phyloP scores from a whole-genome alignment of 2,888 invertebrate genomes.

The Andrena haemorrhoa region DNA sequence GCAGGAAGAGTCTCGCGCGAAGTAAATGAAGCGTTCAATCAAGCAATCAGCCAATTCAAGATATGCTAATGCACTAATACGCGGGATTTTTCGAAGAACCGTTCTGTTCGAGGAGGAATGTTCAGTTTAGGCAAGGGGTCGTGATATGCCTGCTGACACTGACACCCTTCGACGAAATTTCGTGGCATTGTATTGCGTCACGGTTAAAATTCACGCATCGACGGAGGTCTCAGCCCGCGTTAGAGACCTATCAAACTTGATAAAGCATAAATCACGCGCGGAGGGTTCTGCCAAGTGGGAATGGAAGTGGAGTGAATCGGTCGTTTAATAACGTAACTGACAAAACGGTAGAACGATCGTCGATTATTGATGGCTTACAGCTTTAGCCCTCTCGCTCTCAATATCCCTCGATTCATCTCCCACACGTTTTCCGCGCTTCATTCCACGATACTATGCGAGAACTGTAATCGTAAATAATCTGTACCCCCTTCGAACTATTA shows the following conservation, averaged over 20 bases:
- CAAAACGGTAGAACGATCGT: constrained; percentile 56
- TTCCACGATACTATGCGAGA: not conserved
- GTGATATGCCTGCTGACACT: not conserved
- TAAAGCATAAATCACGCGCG: constrained; percentile 68
- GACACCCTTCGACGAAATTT: constrained; percentile 8
- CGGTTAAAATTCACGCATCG: constrained; percentile 60
- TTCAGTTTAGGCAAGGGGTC: not conserved
- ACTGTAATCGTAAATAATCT: too few species aligned
- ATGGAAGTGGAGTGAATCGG: constrained; percentile 68
- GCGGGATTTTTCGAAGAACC: not conserved
- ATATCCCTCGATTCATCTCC: not conserved
- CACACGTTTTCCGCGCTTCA: not conserved
- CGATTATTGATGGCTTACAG: constrained; percentile 45
- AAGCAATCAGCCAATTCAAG: not conserved
- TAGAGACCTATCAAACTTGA: constrained; percentile 70
- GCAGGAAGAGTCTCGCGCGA: not conserved
- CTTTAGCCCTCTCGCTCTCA: not conserved
- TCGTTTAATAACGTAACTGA: constrained; percentile 66
- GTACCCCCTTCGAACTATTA: too few species aligned
- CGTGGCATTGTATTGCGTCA: constrained; percentile 51
- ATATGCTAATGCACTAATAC: not conserved
- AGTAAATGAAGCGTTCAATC: not conserved
- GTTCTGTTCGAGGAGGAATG: not conserved
- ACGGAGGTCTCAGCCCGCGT: constrained; percentile 65
- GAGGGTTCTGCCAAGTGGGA: constrained; percentile 71